Base-by-base conservation (phyloP, 2,888 invertebrate genomes). In the Xestia rhomboidea region DNA sequence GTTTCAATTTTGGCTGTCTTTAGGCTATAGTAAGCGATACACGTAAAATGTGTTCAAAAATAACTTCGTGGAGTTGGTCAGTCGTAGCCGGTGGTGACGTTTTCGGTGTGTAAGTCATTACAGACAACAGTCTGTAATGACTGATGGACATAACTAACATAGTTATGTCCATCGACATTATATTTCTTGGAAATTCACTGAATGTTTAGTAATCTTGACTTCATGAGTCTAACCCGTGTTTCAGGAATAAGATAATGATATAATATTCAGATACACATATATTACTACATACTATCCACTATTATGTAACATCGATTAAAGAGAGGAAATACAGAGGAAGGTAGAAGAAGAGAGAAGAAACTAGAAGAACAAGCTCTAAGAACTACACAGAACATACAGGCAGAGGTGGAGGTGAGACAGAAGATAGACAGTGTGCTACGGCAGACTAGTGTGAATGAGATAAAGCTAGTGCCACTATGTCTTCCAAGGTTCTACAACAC, bases 381-480 rank as follows among this genome's bases (percentile, higher is more conserved):
- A 71, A 72, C 76, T 83, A 88, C 78, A 70, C n/a, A 73, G 49
- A 76, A 68, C 51, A 80, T 44, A 77, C 76, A 80, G 73, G 62
- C 75, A 75, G 68, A 78, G n/a, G 62, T 49, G 68, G 60, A 77
- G 49, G 57, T 77, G 75, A 81, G 76, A 82, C 24, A 78, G 81
- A 80, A 87, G 79, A 88, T 63, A 70, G 78, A 78, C 15, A 69
- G 73, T 63, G 70, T 76, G 79, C 79, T 76, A 70, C 68, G 68
- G 62, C 27, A 64, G 54, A 76, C 73, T 63, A 79, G 87, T 85
- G 82, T 74, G 76, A 81, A 63, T 84, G 83, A 86, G 85, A 84
- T 66, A 73, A 81, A 84, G 83, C 79, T 79, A 51, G 84, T 81
- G 82, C 63, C 41, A 73, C 74, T 73, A 81, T 51, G 63, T 41